Evolutionary conservation across 2,113 vertebrate genomes (phyloP), one percentile per base, ranked within the genome.

Genomic region (Myotis brandtii): DNA sequence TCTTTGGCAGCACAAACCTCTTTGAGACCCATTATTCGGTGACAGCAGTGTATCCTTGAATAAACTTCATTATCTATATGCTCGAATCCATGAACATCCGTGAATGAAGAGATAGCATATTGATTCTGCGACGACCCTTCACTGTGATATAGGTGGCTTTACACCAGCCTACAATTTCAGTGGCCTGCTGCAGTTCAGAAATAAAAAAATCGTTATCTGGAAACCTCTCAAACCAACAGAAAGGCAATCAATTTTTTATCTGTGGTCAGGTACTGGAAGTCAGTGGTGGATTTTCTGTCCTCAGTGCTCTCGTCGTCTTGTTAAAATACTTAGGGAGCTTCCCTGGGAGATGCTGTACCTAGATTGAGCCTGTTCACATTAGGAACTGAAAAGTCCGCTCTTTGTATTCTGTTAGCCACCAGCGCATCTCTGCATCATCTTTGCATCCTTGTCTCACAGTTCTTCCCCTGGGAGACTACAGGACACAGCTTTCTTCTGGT

Each of bases 321-420:
- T 96, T 98, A 97, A 98, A 98, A 98, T 97, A 98, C 97, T 97
- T 97, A 98, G 92, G 97, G 94, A 72, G 66, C 43, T 96, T 96
- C 75, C 80, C 8, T 23, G 96, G 88, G 95, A 97, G 97, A 94
- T 83, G 86, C 88, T 97, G 93, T 94, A 93, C 73, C 72, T 96
- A 94, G 93, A 95, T 80, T 97, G 96, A 97, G 96, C 83, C 96
- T 98, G 97, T 98, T 98, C 98, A 98, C 95, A 95, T 97, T 86
- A 89, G 93, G 96, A 98, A 98, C 94, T 87, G 93, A 96, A 98
- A 95, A 98, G 90, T 96, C 94, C 9, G 34, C 27, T 97, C 96
- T 98, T 97, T 95, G 95, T 94, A 82, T 97, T 85, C 67, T 96
- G 88, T 97, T 96, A 97, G 95, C 82, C 96, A 95, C 96, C 98